phyloP scores from a whole-genome alignment of 2,113 vertebrate genomes.

The Perccottus glenii region DNA sequence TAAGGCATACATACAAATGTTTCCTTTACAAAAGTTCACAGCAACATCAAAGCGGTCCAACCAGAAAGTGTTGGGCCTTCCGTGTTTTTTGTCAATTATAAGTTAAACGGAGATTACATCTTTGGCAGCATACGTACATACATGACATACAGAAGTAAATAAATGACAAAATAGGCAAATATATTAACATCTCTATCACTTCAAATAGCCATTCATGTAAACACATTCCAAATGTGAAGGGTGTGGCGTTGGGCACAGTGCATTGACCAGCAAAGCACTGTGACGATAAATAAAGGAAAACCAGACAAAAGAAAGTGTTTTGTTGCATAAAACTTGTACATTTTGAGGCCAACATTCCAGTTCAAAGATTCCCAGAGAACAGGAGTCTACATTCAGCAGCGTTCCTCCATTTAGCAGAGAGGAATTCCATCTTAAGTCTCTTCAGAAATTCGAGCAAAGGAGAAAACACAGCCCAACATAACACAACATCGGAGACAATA shows the following conservation, averaged over 20 bases:
- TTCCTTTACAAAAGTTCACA: slow-evolving; percentile 79
- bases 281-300: slow-evolving; percentile 37
- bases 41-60: slow-evolving; percentile 75
- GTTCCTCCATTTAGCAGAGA: slow-evolving; percentile 34
- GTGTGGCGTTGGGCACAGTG: slow-evolving; percentile 43
- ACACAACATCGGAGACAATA: slow-evolving; percentile 47
- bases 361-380: slow-evolving; percentile 52
- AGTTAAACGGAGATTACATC: slow-evolving; percentile 77
- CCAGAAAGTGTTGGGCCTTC: slow-evolving; percentile 67
- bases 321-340: slow-evolving; percentile 12
- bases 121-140: slow-evolving; percentile 77
- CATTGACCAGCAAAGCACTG: slow-evolving; percentile 76
- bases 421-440: slow-evolving; percentile 44
- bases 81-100: slow-evolving; percentile 69
- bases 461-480: slow-evolving; percentile 55
- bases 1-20: slow-evolving; percentile 76
- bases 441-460: slow-evolving; percentile 61
- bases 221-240: slow-evolving; percentile 69
- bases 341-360: slow-evolving; percentile 60
- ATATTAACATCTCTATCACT: slow-evolving; percentile 83
- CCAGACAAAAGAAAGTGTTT: slow-evolving; percentile 23
- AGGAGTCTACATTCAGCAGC: slow-evolving; percentile 53
- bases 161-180: slow-evolving; percentile 54
- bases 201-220: slow-evolving; percentile 79
- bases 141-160: slow-evolving; percentile 60